Conservation (phyloP, 2,888 invertebrate genomes). For the Creontiades dilutus region DNA sequence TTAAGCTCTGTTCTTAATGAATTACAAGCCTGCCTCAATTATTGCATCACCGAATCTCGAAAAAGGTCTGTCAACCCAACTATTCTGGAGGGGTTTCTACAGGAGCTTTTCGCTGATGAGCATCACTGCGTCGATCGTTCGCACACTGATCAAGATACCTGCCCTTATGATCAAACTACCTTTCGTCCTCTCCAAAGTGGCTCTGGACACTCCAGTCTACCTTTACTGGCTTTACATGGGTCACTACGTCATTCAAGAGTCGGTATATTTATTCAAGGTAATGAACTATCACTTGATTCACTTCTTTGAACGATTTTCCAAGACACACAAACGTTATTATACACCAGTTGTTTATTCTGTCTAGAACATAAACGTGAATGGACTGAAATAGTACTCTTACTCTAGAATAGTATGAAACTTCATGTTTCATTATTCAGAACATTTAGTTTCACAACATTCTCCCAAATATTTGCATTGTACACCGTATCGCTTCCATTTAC, state of each 20-base stretch:
- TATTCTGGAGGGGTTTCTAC: slow-evolving; percentile 61
- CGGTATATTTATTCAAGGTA: slow-evolving; percentile 74
- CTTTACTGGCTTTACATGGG: slow-evolving; percentile 76
- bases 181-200: slow-evolving; percentile 55
- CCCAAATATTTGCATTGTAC: too few relatives aligned
- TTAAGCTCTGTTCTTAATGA: too few relatives aligned
- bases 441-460: too few relatives aligned
- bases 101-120: slow-evolving; percentile 1
- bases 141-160: slow-evolving; percentile 27
- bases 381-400: too few relatives aligned
- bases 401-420: too few relatives aligned
- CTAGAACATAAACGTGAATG: too few relatives aligned
- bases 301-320: background rate
- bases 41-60: too few relatives aligned
- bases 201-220: slow-evolving; percentile 74
- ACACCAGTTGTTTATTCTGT: too few relatives aligned
- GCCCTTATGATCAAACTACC: slow-evolving; percentile 65
- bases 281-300: background rate
- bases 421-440: too few relatives aligned
- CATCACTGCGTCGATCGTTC: background rate
- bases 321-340: too few relatives aligned
- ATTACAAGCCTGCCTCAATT: too few relatives aligned
- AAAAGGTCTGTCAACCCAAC: slow-evolving; percentile 44
- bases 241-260: slow-evolving; percentile 75
- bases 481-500: too few relatives aligned